Evolutionary conservation across 2,888 invertebrate genomes (phyloP).

Genomic region (Sturmia bella): DNA sequence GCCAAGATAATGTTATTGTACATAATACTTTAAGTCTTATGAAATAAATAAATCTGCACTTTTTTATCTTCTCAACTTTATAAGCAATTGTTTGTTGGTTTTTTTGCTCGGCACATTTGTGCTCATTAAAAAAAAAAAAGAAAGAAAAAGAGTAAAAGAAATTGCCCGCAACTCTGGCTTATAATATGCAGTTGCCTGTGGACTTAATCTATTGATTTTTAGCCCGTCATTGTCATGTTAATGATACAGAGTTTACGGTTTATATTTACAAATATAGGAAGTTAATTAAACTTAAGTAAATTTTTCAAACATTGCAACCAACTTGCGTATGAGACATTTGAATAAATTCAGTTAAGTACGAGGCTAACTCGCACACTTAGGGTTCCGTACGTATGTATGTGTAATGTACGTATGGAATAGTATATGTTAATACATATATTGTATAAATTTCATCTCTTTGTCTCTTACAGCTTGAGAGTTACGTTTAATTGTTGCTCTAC

Average conservation of each 20-base stretch:
- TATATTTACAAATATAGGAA: constrained; percentile 34
- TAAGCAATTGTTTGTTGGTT: not conserved
- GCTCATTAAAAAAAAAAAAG: not conserved
- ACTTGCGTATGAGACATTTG: too few relatives aligned
- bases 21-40: not conserved
- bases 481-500: too few relatives aligned
- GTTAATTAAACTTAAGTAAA: constrained; percentile 33
- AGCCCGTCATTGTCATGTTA: constrained; percentile 55
- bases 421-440: too few relatives aligned
- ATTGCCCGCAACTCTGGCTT: not conserved
- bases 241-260: constrained; percentile 31
- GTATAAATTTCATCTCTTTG: too few relatives aligned
- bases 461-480: too few relatives aligned
- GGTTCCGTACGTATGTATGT: too few relatives aligned
- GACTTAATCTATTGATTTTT: constrained; percentile 56
- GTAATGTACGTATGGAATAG: too few relatives aligned
- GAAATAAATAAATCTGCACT: constrained; percentile 19
- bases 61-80: not conserved
- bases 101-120: not conserved
- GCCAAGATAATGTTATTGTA: constrained; percentile 17
- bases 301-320: constrained; percentile 36
- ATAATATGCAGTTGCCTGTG: constrained; percentile 18
- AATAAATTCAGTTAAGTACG: too few relatives aligned
- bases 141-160: not conserved
- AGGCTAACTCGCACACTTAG: too few relatives aligned